These are phyloP conservation scores for Montipora capricornis DNA, from an alignment of 64 coral and sea anemone genomes.

Conservation along the genomic window DNA sequence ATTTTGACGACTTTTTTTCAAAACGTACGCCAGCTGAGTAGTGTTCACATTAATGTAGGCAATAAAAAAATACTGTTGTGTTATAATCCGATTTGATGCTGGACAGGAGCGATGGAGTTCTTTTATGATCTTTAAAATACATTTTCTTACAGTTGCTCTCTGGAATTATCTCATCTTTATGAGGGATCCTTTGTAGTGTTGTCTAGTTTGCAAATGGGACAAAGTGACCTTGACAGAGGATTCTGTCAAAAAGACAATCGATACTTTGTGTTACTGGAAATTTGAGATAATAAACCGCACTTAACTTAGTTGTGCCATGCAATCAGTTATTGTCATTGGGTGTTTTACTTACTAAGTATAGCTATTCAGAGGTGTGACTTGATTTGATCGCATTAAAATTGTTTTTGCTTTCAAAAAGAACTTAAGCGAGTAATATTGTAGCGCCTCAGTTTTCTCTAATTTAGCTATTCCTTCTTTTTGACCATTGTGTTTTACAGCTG, in stretches of 20 bases:
- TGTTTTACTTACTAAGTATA: not conserved
- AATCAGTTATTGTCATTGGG: not conserved
- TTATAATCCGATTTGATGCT: not conserved
- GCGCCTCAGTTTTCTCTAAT: no score
- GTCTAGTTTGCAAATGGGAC: not conserved
- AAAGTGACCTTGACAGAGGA: not conserved
- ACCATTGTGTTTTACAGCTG: not conserved
- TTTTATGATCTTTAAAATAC: not conserved
- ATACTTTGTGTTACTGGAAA: not conserved
- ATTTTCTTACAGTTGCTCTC: not conserved
- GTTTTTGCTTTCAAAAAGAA: not conserved
- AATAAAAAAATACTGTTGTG: not conserved
- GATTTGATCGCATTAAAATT: not conserved
- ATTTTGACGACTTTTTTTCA: not conserved
- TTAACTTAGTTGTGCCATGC: not conserved
- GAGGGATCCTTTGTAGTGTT: not conserved
- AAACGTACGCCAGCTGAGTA: no score
- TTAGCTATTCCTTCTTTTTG: not conserved
- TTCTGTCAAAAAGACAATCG: not conserved
- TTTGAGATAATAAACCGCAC: not conserved
- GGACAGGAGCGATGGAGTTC: not conserved
- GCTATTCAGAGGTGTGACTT: not conserved
- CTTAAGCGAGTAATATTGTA: no score
- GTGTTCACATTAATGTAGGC: no score
- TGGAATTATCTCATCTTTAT: not conserved